Percentiles rank a stretch among this genome's conserved stretches.
These are phyloP conservation scores for Oreonectes daqikongensis DNA, from an alignment of 2,797 vertebrate genomes.

Conservation along the genomic window DNA sequence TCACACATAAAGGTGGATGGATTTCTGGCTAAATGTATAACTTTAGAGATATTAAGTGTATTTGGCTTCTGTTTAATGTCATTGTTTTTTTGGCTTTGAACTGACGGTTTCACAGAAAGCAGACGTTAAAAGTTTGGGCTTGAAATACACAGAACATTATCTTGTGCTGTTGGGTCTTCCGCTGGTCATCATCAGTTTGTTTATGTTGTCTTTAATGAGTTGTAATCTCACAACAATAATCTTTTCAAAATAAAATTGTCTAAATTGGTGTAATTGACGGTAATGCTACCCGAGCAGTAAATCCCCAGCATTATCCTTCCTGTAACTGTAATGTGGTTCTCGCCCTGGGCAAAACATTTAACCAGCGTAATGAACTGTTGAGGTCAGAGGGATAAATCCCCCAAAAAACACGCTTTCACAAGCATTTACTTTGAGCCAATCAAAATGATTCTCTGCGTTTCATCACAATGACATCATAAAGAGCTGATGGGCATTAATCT, in stretches of 20 bases:
- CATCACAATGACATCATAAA: background rate
- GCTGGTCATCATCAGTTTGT: background rate
- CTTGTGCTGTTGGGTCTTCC: background rate
- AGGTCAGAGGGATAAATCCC: conserved; percentile 15
- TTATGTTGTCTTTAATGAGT: background rate
- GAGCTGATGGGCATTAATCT: too few relatives aligned
- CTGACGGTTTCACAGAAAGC: background rate
- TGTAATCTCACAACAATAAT: conserved; percentile 2
- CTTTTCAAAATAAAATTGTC: background rate
- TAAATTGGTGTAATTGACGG: background rate
- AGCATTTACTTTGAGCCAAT: too few relatives aligned
- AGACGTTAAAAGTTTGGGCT: background rate
- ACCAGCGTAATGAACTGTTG: background rate
- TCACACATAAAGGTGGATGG: background rate
- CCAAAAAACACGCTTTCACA: background rate
- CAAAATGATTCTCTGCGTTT: background rate
- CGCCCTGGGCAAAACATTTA: background rate
- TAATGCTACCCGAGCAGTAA: background rate
- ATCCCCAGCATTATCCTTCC: background rate
- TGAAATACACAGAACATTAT: background rate
- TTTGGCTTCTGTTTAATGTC: too few relatives aligned
- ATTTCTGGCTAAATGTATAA: background rate
- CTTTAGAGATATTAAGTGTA: background rate
- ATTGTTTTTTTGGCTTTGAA: background rate
- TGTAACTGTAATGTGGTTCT: background rate